Base-by-base conservation (phyloP, 2,113 vertebrate genomes). In the Nothobranchius kuhntae region DNA sequence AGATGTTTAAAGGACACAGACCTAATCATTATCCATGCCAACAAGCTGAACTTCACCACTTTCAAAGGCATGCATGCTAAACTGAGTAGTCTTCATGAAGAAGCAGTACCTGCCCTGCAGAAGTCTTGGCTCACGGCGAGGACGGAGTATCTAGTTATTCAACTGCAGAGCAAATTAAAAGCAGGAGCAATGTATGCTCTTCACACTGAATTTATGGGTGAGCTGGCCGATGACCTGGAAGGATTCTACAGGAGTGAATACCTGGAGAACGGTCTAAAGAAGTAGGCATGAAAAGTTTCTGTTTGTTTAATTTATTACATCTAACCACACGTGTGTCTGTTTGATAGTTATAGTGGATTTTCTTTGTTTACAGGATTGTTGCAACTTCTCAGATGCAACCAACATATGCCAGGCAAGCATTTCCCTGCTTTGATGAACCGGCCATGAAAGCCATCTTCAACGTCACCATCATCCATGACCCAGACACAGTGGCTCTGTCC, bases 181-280 rank as follows among this genome's bases (percentile, higher is more conserved):
- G 15, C 0, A 0, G 80, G 76, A 15, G 47, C 1, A 0, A 17
- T 13, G 8, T 99, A 99, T 5, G 50, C 46, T 3, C 93, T 99
- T 61, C 0, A 74, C 51, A 95, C 83, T 1, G 0, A 0, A 21
- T 99, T 98, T 71, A 36, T 7, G 0, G 98, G 96, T 4, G 95
- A 97, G 73, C 89, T 98, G 86, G 94, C 95, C 0, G 96, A 98
- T 0, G 94, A 98, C 70, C 92, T 99, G 76, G 86, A 93, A 0
- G 98, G 98, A 50, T 96, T 99, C 90, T 99, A 99, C 82, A 93
- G 96, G 78, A 99, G 98, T 10, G 95, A 96, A 82, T 99, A 98
- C 52, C 3, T 1, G 0, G 94, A 97, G 0, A 50, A 75, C 0
- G 17, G 15, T 0, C 57, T 73, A 0, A 75, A 4, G 36, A 97